These are phyloP conservation scores for Auanema sp. DNA, from an alignment of 2,888 invertebrate species.

Conservation along the genomic window DNA sequence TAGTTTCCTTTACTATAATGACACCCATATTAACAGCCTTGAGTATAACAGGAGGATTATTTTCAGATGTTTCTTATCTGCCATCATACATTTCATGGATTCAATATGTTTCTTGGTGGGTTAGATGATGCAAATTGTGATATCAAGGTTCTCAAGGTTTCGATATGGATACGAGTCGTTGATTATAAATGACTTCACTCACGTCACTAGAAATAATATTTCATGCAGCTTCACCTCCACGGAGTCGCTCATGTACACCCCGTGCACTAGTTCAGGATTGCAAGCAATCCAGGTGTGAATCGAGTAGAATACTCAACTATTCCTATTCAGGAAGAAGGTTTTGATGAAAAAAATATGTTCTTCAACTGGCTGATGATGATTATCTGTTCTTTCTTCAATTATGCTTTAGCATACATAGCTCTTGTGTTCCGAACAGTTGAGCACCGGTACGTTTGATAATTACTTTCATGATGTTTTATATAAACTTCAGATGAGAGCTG, in stretches of 20 bases:
- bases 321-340: conserved; percentile 32
- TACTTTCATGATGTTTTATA: too few species aligned
- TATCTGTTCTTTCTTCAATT: conserved; percentile 38
- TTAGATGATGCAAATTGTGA: conserved; percentile 3
- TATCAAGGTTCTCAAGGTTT: conserved; percentile 33
- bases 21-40: conserved; percentile 56
- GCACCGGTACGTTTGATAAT: too few species aligned
- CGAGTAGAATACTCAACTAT: neutral
- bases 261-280: conserved; percentile 27
- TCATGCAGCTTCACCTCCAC: conserved; percentile 23
- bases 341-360: conserved; percentile 35
- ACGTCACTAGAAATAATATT: conserved; percentile 70
- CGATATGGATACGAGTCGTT: conserved; percentile 68
- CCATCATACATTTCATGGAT: conserved; percentile 53
- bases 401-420: conserved; percentile 50
- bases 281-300: conserved; percentile 15
- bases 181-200: conserved; percentile 46
- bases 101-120: conserved; percentile 54
- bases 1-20: conserved; percentile 54
- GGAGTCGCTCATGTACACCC: conserved; percentile 13
- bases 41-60: conserved; percentile 56
- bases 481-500: too few species aligned
- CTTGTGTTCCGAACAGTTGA: conserved; percentile 43
- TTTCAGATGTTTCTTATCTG: conserved; percentile 51
- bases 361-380: conserved; percentile 49